These are phyloP conservation scores for Oncorhynchus tshawytscha DNA, from an alignment of 2,113 vertebrate species.

Conservation along the genomic window DNA sequence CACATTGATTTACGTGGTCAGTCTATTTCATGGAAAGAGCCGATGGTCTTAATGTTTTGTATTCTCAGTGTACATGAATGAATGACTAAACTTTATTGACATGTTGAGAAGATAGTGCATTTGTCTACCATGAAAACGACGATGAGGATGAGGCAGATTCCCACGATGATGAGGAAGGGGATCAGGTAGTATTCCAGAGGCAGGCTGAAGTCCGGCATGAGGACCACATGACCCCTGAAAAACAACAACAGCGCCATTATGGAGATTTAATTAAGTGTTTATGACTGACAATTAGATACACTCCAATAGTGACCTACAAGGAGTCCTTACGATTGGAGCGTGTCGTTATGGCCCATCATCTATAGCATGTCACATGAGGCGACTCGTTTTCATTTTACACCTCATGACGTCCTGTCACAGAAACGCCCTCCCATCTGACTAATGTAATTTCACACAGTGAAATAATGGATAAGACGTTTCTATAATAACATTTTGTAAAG, in stretches of 20 bases:
- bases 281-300: neutral
- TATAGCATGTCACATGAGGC: neutral
- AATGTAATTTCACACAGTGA: neutral
- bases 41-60: no score
- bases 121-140: conserved; percentile 95
- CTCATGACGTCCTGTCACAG: no score
- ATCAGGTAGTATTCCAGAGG: conserved; percentile 97
- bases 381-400: conserved; percentile 6
- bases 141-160: conserved; percentile 97
- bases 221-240: conserved; percentile 84
- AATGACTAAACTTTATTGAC: no score
- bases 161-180: conserved; percentile 97
- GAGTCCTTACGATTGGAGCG: neutral
- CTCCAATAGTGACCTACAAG: no score
- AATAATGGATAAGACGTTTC: neutral
- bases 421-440: neutral
- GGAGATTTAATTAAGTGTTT: neutral
- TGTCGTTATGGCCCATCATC: neutral
- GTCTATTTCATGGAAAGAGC: no score
- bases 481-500: no score
- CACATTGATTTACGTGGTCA: no score
- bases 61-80: no score
- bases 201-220: conserved; percentile 92
- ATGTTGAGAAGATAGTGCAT: neutral
- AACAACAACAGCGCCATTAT: conserved; percentile 36